These are phyloP conservation scores for Leuciscus idus DNA, from an alignment of 2,113 vertebrate species.

Conservation along the genomic window DNA sequence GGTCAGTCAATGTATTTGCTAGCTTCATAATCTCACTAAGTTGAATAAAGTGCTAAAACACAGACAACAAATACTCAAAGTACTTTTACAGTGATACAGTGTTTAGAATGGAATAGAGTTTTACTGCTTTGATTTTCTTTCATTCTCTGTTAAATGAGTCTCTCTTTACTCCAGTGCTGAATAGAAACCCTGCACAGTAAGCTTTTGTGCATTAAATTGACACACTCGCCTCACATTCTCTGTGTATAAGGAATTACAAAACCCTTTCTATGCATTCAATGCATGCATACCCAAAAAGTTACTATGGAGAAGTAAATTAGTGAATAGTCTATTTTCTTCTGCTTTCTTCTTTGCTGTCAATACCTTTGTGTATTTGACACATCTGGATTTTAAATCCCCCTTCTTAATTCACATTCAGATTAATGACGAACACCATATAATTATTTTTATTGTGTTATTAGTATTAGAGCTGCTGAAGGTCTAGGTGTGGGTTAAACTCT, in stretches of 20 bases:
- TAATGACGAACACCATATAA: not conserved
- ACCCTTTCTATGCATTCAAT: not conserved
- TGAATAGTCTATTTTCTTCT: not conserved
- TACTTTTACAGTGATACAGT: not conserved
- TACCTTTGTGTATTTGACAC: not conserved
- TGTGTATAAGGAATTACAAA: not conserved
- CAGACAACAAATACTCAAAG: not conserved
- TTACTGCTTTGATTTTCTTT: not conserved
- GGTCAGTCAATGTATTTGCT: too few species aligned
- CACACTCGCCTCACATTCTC: not conserved
- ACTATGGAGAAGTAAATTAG: not conserved
- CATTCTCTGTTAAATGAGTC: constrained; percentile 1
- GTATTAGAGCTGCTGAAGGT: not conserved
- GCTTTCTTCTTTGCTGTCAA: not conserved
- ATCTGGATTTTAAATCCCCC: not conserved
- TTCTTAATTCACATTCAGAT: not conserved
- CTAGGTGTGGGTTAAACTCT: not conserved
- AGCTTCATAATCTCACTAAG: not conserved
- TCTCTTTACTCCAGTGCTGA: constrained; percentile 9
- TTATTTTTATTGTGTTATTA: not conserved
- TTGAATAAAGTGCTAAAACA: not conserved
- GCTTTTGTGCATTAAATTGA: not conserved
- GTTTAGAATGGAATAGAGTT: not conserved
- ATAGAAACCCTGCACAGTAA: constrained; percentile 3
- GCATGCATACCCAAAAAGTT: not conserved